phyloP scores from a whole-genome alignment of 2,797 vertebrate genomes.

The Chiloscyllium punctatum region DNA sequence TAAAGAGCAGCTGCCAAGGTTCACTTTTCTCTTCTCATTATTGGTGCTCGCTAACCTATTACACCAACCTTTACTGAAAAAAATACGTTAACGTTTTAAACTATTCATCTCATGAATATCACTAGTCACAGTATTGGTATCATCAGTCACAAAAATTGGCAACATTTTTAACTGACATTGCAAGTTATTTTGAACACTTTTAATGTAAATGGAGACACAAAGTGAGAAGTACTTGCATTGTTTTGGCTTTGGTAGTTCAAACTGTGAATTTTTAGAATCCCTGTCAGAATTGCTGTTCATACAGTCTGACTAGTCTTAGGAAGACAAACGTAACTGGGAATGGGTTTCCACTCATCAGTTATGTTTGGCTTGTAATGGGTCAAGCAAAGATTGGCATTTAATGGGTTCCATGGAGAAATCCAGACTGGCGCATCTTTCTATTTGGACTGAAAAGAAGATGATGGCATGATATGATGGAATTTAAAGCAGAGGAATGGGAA shows the following conservation, averaged over 20 bases:
- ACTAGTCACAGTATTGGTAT: not conserved
- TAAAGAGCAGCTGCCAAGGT: conserved; percentile 36
- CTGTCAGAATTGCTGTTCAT: not conserved
- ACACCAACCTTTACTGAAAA: conserved; percentile 32
- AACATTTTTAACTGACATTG: not conserved
- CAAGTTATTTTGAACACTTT: not conserved
- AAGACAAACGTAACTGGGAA: conserved; percentile 17
- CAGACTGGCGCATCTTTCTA: not conserved
- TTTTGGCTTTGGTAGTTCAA: not conserved
- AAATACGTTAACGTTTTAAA: conserved; percentile 28
- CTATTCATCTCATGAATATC: conserved; percentile 23
- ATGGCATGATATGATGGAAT: not conserved
- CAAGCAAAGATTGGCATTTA: conserved; percentile 22
- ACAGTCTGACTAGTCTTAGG: not conserved
- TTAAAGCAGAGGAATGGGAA: not conserved
- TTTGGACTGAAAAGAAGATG: not conserved
- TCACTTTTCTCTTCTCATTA: conserved; percentile 37
- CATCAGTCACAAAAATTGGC: not conserved
- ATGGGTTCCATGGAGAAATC: conserved; percentile 27
- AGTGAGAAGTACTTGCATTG: not conserved
- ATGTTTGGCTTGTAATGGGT: conserved; percentile 6
- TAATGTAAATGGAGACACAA: conserved; percentile 12
- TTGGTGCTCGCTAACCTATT: conserved; percentile 34
- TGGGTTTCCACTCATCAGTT: not conserved
- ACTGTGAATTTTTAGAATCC: not conserved